These are phyloP conservation scores for Anolis apletophallus DNA, from an alignment of 2,797 vertebrate genomes.

Conservation along the genomic window DNA sequence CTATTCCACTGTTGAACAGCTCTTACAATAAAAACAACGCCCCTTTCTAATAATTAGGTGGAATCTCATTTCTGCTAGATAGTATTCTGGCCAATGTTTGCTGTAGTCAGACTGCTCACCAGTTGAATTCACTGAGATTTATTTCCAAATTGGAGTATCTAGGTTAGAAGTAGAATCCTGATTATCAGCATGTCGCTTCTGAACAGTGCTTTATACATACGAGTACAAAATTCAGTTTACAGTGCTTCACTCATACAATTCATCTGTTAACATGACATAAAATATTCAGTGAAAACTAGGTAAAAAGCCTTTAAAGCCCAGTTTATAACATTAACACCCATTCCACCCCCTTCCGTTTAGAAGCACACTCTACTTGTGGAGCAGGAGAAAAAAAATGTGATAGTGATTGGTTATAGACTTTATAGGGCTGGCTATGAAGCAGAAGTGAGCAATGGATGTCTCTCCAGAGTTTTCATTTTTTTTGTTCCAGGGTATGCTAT, in stretches of 20 bases:
- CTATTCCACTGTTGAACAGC: no score
- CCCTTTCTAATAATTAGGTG: no score
- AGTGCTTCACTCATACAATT: not conserved
- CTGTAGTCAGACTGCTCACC: not conserved
- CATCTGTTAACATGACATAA: not conserved
- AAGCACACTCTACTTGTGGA: not conserved
- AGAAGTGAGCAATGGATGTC: not conserved
- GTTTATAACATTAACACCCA: no score
- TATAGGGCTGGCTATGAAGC: not conserved
- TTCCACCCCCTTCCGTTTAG: not conserved
- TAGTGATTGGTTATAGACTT: not conserved
- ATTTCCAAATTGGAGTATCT: not conserved
- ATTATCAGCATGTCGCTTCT: not conserved
- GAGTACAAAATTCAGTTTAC: no score
- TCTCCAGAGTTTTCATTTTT: conserved; percentile 9
- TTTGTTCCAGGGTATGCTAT: conserved; percentile 74
- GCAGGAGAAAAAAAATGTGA: not conserved
- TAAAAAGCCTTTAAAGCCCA: not conserved
- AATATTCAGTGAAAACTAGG: not conserved
- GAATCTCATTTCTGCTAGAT: no score
- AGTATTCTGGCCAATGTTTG: no score
- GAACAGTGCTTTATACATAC: no score
- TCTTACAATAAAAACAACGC: no score
- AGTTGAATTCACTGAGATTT: not conserved
- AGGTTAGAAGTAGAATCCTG: not conserved